A percentile compares a stretch with the other conserved stretches of the same genome.
Conservation (phyloP, 2,113 vertebrate genomes). For the Amphilophus citrinellus region DNA sequence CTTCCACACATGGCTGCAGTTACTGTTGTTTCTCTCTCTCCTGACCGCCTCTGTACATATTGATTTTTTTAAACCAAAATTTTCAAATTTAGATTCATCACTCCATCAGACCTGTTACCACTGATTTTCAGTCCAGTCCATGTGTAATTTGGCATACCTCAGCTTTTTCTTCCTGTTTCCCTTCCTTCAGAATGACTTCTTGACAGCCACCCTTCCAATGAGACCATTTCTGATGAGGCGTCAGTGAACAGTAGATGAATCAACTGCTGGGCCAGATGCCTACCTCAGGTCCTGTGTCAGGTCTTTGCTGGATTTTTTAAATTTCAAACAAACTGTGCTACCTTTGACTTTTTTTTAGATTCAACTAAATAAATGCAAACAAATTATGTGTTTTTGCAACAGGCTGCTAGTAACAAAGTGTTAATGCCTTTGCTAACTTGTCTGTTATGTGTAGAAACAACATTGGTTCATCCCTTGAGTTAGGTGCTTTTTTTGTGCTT, state of each 20-base stretch:
- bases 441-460: background rate
- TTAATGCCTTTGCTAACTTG: background rate
- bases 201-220: background rate
- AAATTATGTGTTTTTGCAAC: background rate
- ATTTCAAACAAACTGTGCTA: background rate
- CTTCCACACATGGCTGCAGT: no score
- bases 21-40: no score
- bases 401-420: background rate
- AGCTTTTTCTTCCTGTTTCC: background rate
- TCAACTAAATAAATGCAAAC: background rate
- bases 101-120: background rate
- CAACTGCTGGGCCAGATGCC: background rate
- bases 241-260: background rate
- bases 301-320: background rate
- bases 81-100: background rate
- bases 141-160: background rate
- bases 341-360: background rate
- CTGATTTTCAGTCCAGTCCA: background rate
- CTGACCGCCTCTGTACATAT: no score
- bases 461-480: background rate
- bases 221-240: background rate
- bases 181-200: background rate
- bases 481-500: background rate
- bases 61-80: background rate
- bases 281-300: background rate